Evolutionary conservation across 2,797 vertebrate genomes (phyloP), one percentile per base, ranked within the genome.

Genomic region (Halcyon badia): DNA sequence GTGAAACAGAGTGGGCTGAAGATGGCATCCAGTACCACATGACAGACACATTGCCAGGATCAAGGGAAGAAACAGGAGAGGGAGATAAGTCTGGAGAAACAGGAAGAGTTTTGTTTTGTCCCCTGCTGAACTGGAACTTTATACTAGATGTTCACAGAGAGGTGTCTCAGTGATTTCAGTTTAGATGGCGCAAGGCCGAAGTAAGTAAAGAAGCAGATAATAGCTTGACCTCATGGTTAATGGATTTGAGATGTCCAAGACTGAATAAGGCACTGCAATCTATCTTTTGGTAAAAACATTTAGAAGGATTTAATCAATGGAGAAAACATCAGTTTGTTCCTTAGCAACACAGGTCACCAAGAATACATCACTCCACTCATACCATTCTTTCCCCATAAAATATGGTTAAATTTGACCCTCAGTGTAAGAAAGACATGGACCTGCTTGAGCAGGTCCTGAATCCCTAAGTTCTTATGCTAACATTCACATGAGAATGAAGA

Each of bases 341-440:
- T 84, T 94, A 89, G 95, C 94, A 95, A 95, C 91, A 49, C 8
- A 57, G 70, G 62, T 90, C 83, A 94, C 56, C 39, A 85, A 81
- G 65, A 96, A 94, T 73, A 68, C 69, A 86, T 60, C 44, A 71
- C 17, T 90, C 21, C 25, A 81, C 22, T 83, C 41, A 83, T 46
- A 19, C 21, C 91, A 80, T 71, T 90, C 37, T 70, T 85, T 85
- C 76, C 30, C 39, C 71, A 37, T 16, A 83, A 48, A 83, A 65
- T 85, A 73, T 2, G 18, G 14, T 58, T 62, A 66, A 71, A 71
- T 71, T 93, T 75, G 44, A n/a, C 24, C 44, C n/a, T 46, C n/a
- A 14, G n/a, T 18, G 9, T 49, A 68, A 35, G 65, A 68, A 26
- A 48, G 44, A 68, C 17, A 49, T 26, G n/a, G n/a, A 28, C 18